Evolutionary conservation across 2,888 invertebrate genomes (phyloP).

Genomic region (Epiperipatus broadwayi): DNA sequence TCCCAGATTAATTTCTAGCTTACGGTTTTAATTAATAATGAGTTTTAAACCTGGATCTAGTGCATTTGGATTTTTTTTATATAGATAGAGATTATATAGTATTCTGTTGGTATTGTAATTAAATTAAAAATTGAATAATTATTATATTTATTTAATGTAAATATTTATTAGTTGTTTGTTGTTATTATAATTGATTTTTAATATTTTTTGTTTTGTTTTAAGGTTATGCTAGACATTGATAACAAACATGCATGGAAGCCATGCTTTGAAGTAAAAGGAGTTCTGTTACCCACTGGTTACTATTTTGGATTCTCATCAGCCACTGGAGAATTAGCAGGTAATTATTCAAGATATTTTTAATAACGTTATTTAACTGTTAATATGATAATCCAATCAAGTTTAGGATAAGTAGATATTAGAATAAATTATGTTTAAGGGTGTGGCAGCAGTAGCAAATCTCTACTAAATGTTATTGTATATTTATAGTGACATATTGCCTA

Average conservation of each 20-base stretch:
- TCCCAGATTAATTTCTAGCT: too few species aligned
- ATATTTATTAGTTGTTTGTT: not conserved
- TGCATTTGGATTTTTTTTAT: too few species aligned
- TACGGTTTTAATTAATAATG: too few species aligned
- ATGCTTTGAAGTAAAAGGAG: slow-evolving; percentile 71
- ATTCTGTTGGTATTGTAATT: too few species aligned
- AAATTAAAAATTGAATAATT: too few species aligned
- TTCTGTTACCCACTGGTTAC: slow-evolving; percentile 81
- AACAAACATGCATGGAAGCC: slow-evolving; percentile 82
- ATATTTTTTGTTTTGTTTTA: slow-evolving; percentile 20
- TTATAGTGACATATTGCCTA: too few species aligned
- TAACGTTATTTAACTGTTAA: slow-evolving; percentile 1
- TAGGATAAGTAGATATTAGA: not conserved
- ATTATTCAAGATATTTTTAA: too few species aligned
- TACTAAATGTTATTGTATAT: too few species aligned
- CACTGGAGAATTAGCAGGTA: slow-evolving; percentile 66
- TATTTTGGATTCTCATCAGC: slow-evolving; percentile 84
- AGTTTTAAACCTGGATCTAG: too few species aligned
- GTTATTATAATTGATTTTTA: slow-evolving; percentile 9
- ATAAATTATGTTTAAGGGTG: not conserved
- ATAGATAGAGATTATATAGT: too few species aligned
- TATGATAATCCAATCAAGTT: not conserved
- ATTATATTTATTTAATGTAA: too few species aligned
- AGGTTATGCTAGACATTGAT: slow-evolving; percentile 77
- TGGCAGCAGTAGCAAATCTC: slow-evolving; percentile 5